These are phyloP conservation scores for Gallinago nigripennis DNA, from an alignment of 2,797 vertebrate genomes.

Conservation along the genomic window DNA sequence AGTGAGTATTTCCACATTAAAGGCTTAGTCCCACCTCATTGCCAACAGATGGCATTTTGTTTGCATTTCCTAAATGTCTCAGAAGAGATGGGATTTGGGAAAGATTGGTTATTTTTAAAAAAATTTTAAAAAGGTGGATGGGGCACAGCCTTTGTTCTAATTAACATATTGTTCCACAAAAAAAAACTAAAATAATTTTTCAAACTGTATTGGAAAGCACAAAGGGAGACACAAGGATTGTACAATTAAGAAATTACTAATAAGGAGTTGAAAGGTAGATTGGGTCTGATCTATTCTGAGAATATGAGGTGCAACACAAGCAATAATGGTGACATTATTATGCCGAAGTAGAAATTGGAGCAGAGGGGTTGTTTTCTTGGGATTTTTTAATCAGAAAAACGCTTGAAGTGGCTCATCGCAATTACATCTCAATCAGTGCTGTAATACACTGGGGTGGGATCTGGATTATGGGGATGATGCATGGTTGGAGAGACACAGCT, in stretches of 20 bases:
- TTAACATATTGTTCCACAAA: neutral
- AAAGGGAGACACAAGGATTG: neutral
- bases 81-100: neutral
- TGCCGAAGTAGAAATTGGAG: neutral
- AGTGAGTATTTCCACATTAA: neutral
- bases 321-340: neutral
- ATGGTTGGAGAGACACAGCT: constrained; percentile 9
- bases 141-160: neutral
- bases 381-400: neutral
- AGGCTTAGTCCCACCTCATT: neutral
- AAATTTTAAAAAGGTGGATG: too few relatives aligned
- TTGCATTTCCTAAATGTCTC: neutral
- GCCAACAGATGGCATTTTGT: constrained; percentile 21
- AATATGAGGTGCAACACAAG: neutral
- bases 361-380: neutral
- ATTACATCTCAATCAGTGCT: neutral
- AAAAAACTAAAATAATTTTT: neutral
- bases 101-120: neutral
- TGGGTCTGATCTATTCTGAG: neutral
- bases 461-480: neutral
- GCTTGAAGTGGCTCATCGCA: neutral
- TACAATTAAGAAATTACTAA: neutral
- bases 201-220: neutral
- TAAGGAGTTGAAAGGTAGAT: neutral
- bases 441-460: neutral